These are phyloP conservation scores for Hydroisotoma schaefferi DNA, from an alignment of 2,888 invertebrate genomes.

Conservation along the genomic window DNA sequence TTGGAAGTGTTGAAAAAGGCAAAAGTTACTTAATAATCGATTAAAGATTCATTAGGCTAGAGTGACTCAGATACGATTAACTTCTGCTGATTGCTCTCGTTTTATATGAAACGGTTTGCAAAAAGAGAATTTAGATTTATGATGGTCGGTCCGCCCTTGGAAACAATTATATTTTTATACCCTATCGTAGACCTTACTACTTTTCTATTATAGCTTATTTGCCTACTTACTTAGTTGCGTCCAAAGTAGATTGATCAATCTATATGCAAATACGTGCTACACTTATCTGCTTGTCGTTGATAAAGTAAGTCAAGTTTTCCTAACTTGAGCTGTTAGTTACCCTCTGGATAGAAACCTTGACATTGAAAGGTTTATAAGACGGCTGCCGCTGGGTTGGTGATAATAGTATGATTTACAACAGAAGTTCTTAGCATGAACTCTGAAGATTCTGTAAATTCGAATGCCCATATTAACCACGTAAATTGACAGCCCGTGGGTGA, in stretches of 20 bases:
- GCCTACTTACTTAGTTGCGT: too few relatives aligned
- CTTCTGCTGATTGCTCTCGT: constrained; percentile 1
- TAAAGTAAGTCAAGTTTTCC: not conserved
- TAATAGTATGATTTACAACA: too few relatives aligned
- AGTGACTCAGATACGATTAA: not conserved
- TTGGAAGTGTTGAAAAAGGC: too few relatives aligned
- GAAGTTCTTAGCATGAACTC: not conserved
- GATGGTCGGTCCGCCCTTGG: not conserved
- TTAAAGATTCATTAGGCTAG: constrained; percentile 2
- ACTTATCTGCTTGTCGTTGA: too few relatives aligned
- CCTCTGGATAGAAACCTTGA: not conserved
- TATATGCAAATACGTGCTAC: too few relatives aligned
- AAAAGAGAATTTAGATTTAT: constrained; percentile 2
- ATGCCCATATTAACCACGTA: not conserved
- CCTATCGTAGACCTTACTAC: not conserved
- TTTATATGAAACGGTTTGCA: not conserved
- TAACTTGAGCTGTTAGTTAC: not conserved
- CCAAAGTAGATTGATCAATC: not conserved
- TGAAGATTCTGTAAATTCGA: not conserved
- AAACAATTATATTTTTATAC: not conserved
- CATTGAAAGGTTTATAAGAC: constrained; percentile 2
- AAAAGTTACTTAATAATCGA: constrained; percentile 4
- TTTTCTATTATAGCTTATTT: not conserved
- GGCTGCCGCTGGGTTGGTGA: not conserved
- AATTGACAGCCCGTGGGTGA: constrained; percentile 6